Base-by-base conservation (phyloP, 2,797 vertebrate species). In the Naso thynnoides region DNA sequence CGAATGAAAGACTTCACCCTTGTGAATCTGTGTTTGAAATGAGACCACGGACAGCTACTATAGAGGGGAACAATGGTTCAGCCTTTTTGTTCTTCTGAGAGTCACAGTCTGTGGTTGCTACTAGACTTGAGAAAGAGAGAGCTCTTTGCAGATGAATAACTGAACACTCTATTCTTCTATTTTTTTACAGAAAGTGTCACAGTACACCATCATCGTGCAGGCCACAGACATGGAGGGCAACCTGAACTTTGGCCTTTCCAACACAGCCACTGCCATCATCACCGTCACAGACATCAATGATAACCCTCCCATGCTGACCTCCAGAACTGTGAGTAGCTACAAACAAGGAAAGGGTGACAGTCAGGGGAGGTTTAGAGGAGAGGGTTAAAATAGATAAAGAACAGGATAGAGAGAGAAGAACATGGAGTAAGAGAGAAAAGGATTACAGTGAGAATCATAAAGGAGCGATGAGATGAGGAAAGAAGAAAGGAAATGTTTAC, bases 151-250 rank as follows among this genome's bases (percentile, higher is more conserved):
- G 68, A 75, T 74, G 61, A 86, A 85, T 85, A 89, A 89, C 78
- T 23, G 11, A 54, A 42, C 45, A 64, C 36, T 70, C 5, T 67
- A 23, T 52, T 59, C 16, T 7, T 44, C 59, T n/a, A 29, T 78
- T 7, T 76, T 72, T 62, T 69, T 54, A 66, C 93, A 98, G 97
- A 98, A 98, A 95, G 97, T 98, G 73, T 96, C 97, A 80, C 96
- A 97, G 91, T 99, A 98, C 63, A 96, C 95, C 5, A 95, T 99
- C 88, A 97, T 97, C 5, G 87, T 99, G 59, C 96, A 98, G 91
- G 97, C 97, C 75, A 98, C 97, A 0, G 97, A 99, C 88, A 98
- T 98, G 97, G 97, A 99, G 83, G 97, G 97, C 23, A 98, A 97
- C 73, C 94, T 97, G 6, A 97, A 97, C 94, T 98, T 97, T 0